phyloP scores from a whole-genome alignment of 2,797 vertebrate genomes.

The Tragelaphus oryx region DNA sequence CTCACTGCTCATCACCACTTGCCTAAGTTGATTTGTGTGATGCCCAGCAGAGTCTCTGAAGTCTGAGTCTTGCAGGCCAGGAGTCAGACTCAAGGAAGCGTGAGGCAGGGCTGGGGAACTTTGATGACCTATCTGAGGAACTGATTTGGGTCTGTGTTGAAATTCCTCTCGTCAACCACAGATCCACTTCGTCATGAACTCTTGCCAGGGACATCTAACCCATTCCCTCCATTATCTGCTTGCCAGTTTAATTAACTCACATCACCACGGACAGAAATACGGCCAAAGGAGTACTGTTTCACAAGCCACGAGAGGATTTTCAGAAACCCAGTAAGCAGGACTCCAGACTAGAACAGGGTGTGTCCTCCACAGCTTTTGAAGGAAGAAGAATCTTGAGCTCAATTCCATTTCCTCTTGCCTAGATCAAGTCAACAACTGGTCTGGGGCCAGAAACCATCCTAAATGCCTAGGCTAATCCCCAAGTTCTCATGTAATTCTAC shows the following conservation, averaged over 20 bases:
- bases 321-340: slow-evolving; percentile 1
- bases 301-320: neutral
- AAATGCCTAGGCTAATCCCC: neutral
- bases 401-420: neutral
- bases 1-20: neutral
- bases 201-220: neutral
- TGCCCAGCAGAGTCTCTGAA: neutral
- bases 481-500: neutral
- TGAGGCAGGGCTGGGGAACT: neutral
- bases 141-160: neutral
- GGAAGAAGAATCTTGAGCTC: neutral
- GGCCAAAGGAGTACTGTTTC: slow-evolving; percentile 17
- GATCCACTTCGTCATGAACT: neutral
- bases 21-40: neutral
- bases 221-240: slow-evolving; percentile 8
- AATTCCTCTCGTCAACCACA: slow-evolving; percentile 15
- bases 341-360: neutral
- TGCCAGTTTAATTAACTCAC: neutral
- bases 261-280: neutral
- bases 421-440: neutral
- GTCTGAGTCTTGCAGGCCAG: neutral
- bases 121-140: neutral
- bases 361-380: neutral
- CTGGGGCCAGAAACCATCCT: neutral
- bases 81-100: neutral